Percentiles rank a stretch among this genome's conserved stretches.
phyloP scores from a whole-genome alignment of 1,140 invertebrate genomes.

The Sipha flava region DNA sequence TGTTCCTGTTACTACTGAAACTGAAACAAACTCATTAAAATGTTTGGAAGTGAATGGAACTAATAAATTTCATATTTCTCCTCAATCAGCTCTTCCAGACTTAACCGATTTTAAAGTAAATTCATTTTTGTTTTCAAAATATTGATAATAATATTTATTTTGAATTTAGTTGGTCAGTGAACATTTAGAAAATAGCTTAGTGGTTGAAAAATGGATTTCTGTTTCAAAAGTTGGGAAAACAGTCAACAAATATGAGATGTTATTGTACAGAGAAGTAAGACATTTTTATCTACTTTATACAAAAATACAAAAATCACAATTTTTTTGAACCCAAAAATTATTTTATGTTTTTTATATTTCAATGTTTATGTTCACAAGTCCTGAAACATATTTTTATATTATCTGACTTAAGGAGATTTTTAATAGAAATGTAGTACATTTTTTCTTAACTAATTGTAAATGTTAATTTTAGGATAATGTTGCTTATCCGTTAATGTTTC shows the following conservation, averaged over 20 bases:
- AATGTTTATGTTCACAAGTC: too few species aligned
- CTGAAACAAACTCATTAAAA: constrained; percentile 57
- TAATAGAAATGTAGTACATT: too few species aligned
- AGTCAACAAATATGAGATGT: constrained; percentile 78
- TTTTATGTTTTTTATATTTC: too few species aligned
- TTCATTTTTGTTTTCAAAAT: not conserved
- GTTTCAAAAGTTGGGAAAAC: constrained; percentile 62
- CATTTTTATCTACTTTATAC: not conserved
- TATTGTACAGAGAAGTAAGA: constrained; percentile 61
- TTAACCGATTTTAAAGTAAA: constrained; percentile 62
- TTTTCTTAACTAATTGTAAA: too few species aligned
- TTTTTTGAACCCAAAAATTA: too few species aligned
- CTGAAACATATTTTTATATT: too few species aligned
- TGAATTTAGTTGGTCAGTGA: constrained; percentile 47
- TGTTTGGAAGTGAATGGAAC: constrained; percentile 83
- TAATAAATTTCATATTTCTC: constrained; percentile 50
- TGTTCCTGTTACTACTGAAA: constrained; percentile 74
- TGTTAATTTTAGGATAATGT: not conserved
- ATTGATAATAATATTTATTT: not conserved
- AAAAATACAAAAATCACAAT: not conserved
- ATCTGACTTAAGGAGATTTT: too few species aligned
- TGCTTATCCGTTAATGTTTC: constrained; percentile 61
- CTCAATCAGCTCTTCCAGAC: constrained; percentile 77
- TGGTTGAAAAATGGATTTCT: constrained; percentile 66
- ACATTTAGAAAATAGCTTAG: constrained; percentile 55